These are phyloP conservation scores for Anthoscopus minutus DNA, from an alignment of 2,113 vertebrate genomes.

Conservation along the genomic window DNA sequence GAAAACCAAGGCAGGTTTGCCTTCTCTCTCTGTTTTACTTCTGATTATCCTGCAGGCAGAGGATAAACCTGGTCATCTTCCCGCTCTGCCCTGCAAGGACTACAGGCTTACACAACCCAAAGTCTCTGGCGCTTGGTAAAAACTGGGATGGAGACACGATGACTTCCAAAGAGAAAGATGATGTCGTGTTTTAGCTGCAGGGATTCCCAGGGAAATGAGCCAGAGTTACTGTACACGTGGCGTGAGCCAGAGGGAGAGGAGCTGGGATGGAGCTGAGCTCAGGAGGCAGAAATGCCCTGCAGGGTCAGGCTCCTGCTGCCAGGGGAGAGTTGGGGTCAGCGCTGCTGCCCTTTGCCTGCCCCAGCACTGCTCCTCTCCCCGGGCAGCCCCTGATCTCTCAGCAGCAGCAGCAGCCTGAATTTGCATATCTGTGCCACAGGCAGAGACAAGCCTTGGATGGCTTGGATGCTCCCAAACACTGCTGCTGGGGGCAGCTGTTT, in stretches of 20 bases:
- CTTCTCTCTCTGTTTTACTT: not conserved
- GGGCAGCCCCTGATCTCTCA: rapidly evolving
- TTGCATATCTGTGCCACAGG: not conserved
- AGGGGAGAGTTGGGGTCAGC: not conserved
- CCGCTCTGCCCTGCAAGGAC: not conserved
- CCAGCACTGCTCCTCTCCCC: not conserved
- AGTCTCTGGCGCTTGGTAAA: not conserved
- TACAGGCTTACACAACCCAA: not conserved
- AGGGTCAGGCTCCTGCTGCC: not conserved
- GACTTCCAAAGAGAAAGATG: not conserved
- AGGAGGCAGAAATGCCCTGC: not conserved
- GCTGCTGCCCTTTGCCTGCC: not conserved
- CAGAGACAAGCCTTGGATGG: not conserved
- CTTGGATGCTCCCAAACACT: not conserved
- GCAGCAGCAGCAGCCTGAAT: not conserved
- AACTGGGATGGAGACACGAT: not conserved
- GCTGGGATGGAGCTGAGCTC: not conserved
- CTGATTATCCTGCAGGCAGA: not conserved
- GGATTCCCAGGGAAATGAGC: not conserved
- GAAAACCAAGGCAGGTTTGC: not conserved
- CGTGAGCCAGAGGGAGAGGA: not conserved
- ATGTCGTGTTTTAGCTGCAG: not conserved
- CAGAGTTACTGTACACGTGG: not conserved
- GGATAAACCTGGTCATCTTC: not conserved
- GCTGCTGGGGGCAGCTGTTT: not conserved